Conservation (phyloP, 2,888 invertebrate species). For the Timema podura region DNA sequence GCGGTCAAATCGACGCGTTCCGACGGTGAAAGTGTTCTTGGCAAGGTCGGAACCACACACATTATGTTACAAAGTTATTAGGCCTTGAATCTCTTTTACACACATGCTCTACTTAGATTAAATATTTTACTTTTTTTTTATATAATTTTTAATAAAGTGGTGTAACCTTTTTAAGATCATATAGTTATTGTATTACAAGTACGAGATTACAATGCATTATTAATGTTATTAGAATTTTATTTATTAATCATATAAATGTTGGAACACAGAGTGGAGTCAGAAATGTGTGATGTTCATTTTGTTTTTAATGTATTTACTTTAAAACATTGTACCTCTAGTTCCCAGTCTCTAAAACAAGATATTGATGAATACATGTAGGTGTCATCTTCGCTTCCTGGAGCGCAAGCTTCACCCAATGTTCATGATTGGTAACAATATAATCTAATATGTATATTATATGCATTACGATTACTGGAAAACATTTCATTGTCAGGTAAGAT, state of each 20-base stretch:
- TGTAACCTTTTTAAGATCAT: background rate
- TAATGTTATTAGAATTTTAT: slow-evolving; percentile 18
- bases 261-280: slow-evolving; percentile 33
- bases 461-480: slow-evolving; percentile 18
- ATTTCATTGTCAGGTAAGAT: slow-evolving; percentile 19
- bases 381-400: background rate
- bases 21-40: no score
- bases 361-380: slow-evolving; percentile 1
- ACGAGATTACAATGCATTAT: slow-evolving; percentile 18
- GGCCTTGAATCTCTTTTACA: no score
- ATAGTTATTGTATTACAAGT: slow-evolving; percentile 10
- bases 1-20: no score
- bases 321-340: slow-evolving; percentile 23
- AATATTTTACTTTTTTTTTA: background rate
- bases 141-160: background rate
- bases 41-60: no score
- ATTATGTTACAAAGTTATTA: no score
- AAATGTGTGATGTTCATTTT: slow-evolving; percentile 29
- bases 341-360: slow-evolving; percentile 22
- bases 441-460: slow-evolving; percentile 15
- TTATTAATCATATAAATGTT: slow-evolving; percentile 20
- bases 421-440: background rate
- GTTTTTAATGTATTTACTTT: slow-evolving; percentile 11
- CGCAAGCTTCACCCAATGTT: background rate
- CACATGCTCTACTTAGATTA: no score